These are phyloP conservation scores for Drosophila burlai DNA, from an alignment of 1,140 invertebrate species.

Conservation along the genomic window DNA sequence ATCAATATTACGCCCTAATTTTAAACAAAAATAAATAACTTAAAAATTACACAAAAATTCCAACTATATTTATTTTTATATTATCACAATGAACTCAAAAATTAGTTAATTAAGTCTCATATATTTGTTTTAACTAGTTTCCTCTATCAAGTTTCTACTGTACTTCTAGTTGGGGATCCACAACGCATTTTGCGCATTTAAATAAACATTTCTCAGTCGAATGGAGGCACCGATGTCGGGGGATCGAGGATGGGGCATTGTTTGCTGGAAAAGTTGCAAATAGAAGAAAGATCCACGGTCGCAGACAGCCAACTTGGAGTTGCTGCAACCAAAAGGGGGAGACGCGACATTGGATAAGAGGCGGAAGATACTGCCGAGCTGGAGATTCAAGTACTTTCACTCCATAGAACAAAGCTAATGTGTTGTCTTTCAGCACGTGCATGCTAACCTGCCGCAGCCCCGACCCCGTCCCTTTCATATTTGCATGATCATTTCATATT, in stretches of 20 bases:
- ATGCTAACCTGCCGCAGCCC: constrained; percentile 21
- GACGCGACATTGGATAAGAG: constrained; percentile 23
- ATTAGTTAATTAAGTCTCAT: background rate
- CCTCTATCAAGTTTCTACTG: constrained; percentile 6
- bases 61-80: background rate
- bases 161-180: constrained; percentile 39
- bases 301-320: constrained; percentile 37
- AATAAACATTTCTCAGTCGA: constrained; percentile 78
- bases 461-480: constrained; percentile 43
- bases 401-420: constrained; percentile 71
- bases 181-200: constrained; percentile 81
- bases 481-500: constrained; percentile 82
- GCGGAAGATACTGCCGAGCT: constrained; percentile 2
- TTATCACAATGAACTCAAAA: background rate
- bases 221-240: constrained; percentile 28
- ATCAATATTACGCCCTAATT: background rate
- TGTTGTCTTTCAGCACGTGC: constrained; percentile 72
- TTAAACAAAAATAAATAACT: background rate
- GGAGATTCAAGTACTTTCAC: constrained; percentile 62
- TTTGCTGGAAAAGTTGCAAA: constrained; percentile 60
- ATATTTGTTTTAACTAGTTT: background rate
- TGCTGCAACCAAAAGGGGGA: background rate
- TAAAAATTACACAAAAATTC: background rate
- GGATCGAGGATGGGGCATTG: constrained; percentile 58
- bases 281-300: constrained; percentile 47